Percentiles rank a stretch among this genome's conserved stretches.
phyloP scores from a whole-genome alignment of 2,113 vertebrate genomes.

The Catharus bicknelli region DNA sequence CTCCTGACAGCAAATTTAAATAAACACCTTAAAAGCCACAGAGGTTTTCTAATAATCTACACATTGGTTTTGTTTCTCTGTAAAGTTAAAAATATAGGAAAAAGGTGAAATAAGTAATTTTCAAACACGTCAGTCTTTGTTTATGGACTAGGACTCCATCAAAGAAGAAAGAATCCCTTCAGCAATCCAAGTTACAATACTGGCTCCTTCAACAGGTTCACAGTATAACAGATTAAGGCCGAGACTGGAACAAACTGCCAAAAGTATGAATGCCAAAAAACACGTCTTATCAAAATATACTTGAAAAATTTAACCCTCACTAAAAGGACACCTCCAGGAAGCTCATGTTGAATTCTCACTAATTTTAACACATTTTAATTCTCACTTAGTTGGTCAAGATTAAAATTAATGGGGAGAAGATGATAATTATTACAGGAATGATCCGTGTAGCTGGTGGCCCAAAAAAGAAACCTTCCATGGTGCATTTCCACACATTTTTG shows the following conservation, averaged over 20 bases:
- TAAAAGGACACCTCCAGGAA: not conserved
- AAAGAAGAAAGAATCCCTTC: not conserved
- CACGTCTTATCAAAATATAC: not conserved
- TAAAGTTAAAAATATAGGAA: not conserved
- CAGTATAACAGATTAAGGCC: fast-evolving
- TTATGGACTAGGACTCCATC: not conserved
- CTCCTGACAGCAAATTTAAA: not conserved
- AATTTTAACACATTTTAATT: not conserved
- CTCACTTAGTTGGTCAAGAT: not conserved
- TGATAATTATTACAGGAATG: not conserved
- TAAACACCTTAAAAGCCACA: not conserved
- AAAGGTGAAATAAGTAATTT: not conserved
- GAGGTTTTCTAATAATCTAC: not conserved
- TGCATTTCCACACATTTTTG: not conserved
- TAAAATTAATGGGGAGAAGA: not conserved
- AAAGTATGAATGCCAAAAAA: not conserved
- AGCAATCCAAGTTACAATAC: not conserved
- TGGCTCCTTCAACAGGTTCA: not conserved
- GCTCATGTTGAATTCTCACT: not conserved
- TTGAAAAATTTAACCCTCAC: not conserved
- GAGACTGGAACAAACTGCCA: not conserved
- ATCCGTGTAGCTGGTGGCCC: not conserved
- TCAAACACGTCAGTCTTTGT: not conserved
- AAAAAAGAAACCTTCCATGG: not conserved
- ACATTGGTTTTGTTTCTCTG: not conserved